These are phyloP conservation scores for Miichthys miiuy DNA, from an alignment of 2,797 vertebrate genomes.

Conservation along the genomic window DNA sequence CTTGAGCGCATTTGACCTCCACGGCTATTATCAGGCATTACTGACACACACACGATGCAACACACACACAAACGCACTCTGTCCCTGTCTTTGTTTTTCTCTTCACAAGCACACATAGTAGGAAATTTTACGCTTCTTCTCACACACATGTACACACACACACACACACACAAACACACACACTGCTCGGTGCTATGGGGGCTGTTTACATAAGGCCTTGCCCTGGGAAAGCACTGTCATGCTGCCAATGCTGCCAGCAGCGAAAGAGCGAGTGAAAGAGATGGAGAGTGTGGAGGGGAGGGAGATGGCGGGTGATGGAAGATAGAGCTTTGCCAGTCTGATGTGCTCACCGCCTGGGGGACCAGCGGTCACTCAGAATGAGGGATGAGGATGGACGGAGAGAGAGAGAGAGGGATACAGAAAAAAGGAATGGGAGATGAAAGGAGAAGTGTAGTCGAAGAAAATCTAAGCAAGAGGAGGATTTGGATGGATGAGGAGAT, in stretches of 20 bases:
- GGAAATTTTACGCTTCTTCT: constrained; percentile 59
- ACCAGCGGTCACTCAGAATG: constrained; percentile 81
- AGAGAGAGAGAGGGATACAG: constrained; percentile 72
- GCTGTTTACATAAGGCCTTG: constrained; percentile 86
- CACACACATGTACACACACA: constrained; percentile 44
- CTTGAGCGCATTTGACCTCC: constrained; percentile 87
- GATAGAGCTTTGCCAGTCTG: constrained; percentile 81
- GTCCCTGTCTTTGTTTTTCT: constrained; percentile 60
- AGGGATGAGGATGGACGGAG: constrained; percentile 80
- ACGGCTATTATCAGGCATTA: constrained; percentile 78
- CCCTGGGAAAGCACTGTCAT: constrained; percentile 84
- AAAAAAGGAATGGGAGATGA: constrained; percentile 75
- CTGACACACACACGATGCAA: constrained; percentile 55
- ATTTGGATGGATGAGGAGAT: constrained; percentile 73
- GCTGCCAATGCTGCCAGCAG: constrained; percentile 80
- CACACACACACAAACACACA: constrained; percentile 55
- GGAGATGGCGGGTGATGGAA: constrained; percentile 70
- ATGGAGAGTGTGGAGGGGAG: constrained; percentile 55
- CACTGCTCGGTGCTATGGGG: constrained; percentile 72
- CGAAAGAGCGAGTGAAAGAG: constrained; percentile 74
- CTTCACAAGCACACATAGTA: constrained; percentile 56
- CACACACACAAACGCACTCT: constrained; percentile 64
- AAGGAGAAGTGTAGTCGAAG: constrained; percentile 70
- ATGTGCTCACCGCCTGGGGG: constrained; percentile 77
- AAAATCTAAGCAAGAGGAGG: constrained; percentile 68